A percentile compares a stretch with the other conserved stretches of the same genome.
Evolutionary conservation across 2,113 vertebrate species (phyloP).

Genomic region (Notiomystis cincta): DNA sequence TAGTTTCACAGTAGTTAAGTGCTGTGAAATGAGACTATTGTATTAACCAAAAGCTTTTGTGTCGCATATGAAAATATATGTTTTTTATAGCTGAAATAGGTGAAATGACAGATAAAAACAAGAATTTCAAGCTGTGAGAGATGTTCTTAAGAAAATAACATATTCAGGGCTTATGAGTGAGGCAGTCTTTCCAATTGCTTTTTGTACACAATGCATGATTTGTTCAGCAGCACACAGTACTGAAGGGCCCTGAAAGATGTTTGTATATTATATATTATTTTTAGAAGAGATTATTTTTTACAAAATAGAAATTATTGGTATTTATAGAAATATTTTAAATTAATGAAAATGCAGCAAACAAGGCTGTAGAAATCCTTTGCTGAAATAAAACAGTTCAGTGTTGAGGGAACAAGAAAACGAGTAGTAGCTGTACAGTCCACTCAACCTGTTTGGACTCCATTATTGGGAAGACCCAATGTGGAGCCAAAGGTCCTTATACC

Average conservation of each 20-base stretch:
- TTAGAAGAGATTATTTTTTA: background rate
- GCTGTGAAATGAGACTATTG: background rate
- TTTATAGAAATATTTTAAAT: background rate
- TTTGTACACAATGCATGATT: background rate
- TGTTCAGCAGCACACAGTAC: background rate
- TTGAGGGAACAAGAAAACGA: background rate
- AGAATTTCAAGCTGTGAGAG: background rate
- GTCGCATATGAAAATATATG: background rate
- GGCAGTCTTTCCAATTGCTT: background rate
- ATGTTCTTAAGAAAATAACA: background rate
- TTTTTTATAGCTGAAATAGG: background rate
- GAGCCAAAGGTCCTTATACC: background rate
- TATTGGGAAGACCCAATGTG: background rate
- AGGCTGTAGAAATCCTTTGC: background rate
- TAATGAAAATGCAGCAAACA: background rate
- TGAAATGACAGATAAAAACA: background rate
- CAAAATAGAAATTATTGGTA: background rate
- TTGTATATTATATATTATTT: background rate
- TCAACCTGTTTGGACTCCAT: background rate
- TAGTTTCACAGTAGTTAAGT: background rate
- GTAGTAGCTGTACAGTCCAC: background rate
- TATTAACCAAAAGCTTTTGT: background rate
- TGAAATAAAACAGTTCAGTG: background rate
- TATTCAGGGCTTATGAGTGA: background rate
- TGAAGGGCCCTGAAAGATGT: background rate